Evolutionary conservation across 2,797 vertebrate species (phyloP).

Genomic region (Esox lucius): DNA sequence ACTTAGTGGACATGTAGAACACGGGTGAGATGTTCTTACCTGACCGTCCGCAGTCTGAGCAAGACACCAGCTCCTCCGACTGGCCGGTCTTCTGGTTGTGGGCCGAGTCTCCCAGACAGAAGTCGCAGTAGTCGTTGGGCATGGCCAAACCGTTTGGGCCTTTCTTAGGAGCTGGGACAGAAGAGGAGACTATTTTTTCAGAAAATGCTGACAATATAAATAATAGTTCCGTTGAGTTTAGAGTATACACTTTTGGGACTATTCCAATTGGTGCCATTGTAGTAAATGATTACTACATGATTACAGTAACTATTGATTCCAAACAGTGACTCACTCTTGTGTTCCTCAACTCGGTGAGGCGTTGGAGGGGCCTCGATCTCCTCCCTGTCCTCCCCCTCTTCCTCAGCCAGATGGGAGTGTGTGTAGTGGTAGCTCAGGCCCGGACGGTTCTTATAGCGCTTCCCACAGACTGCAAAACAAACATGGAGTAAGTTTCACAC

Average conservation of each 20-base stretch:
- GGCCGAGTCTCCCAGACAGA: conserved; percentile 94
- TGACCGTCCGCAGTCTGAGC: conserved; percentile 95
- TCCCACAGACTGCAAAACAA: conserved; percentile 86
- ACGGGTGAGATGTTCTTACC: conserved; percentile 65
- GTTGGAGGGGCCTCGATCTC: conserved; percentile 90
- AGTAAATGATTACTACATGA: background rate
- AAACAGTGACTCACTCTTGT: conserved; percentile 85
- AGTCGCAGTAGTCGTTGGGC: conserved; percentile 97
- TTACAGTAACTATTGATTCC: background rate
- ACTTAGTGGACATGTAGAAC: background rate
- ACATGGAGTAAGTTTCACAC: conserved; percentile 37
- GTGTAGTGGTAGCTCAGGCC: conserved; percentile 97
- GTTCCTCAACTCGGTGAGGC: conserved; percentile 89
- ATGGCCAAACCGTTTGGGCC: conserved; percentile 90
- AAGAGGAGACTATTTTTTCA: background rate
- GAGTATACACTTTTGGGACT: background rate
- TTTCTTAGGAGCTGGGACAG: conserved; percentile 82
- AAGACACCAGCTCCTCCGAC: conserved; percentile 92
- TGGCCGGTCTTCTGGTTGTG: conserved; percentile 96
- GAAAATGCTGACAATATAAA: background rate
- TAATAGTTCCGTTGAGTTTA: no score
- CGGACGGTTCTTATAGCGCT: conserved; percentile 96
- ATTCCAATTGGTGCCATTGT: background rate
- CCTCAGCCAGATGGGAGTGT: conserved; percentile 94
- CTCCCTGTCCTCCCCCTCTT: conserved; percentile 94